Evolutionary conservation across 53 echinoderm and acorn worm genomes (phyloP).

Genomic region (Hippasteria phrygiana): DNA sequence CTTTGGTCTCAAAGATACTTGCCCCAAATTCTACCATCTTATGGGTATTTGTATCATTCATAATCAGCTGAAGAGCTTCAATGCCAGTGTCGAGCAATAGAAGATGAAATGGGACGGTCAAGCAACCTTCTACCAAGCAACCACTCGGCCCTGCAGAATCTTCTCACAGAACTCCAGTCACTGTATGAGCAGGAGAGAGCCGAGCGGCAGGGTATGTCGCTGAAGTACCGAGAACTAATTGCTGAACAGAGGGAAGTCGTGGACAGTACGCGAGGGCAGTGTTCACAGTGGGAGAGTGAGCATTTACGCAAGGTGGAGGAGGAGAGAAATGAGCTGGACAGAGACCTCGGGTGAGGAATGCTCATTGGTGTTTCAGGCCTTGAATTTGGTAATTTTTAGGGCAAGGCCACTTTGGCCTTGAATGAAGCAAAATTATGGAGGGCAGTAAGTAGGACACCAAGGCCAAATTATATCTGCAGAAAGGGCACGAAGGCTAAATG

Average conservation of each 20-base stretch:
- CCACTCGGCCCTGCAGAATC: background rate
- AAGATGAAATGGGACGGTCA: background rate
- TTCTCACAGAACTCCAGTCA: slow-evolving; percentile 3
- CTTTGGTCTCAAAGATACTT: too few species aligned
- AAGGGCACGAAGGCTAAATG: too few species aligned
- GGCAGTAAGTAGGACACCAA: too few species aligned
- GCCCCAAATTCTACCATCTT: background rate
- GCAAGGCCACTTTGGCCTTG: too few species aligned
- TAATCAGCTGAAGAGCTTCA: slow-evolving; percentile 38
- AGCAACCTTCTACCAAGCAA: background rate
- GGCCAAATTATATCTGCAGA: too few species aligned
- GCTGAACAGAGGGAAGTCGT: slow-evolving; percentile 7
- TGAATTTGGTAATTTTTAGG: too few species aligned
- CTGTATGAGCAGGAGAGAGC: slow-evolving; percentile 12
- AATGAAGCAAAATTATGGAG: too few species aligned
- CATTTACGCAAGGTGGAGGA: slow-evolving; percentile 9
- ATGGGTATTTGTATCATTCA: too few species aligned
- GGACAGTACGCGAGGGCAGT: background rate
- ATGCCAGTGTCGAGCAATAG: slow-evolving; percentile 6
- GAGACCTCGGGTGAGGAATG: background rate
- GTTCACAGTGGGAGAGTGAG: slow-evolving; percentile 13
- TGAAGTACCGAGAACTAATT: background rate
- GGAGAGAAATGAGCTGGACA: slow-evolving; percentile 12
- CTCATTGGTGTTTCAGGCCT: background rate
- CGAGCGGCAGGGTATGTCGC: background rate